Evolutionary conservation across 2,888 invertebrate genomes (phyloP).

Genomic region (Caenorhabditis panamensis): DNA sequence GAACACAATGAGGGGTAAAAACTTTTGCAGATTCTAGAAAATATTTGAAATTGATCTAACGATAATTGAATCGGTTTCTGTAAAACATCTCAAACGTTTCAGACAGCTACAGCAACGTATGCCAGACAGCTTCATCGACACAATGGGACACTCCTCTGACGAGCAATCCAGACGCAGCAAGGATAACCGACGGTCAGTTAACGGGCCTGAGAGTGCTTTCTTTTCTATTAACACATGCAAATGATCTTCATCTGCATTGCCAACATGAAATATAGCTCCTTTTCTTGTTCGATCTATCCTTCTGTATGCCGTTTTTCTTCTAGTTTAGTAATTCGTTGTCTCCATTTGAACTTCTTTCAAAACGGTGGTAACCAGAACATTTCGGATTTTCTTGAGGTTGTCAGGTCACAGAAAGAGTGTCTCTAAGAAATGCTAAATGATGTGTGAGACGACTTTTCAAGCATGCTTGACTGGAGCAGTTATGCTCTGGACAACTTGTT

Average conservation of each 20-base stretch:
- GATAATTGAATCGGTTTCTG: background rate
- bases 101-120: conserved; percentile 57
- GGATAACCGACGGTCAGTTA: conserved; percentile 58
- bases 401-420: conserved; percentile 13
- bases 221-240: conserved; percentile 55
- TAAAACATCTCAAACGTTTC: conserved; percentile 15
- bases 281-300: conserved; percentile 6
- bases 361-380: too few species aligned
- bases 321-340: too few species aligned
- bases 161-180: conserved; percentile 30
- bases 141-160: conserved; percentile 60
- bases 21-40: background rate
- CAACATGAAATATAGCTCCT: conserved; percentile 18
- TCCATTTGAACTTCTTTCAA: too few species aligned
- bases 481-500: conserved; percentile 44
- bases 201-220: conserved; percentile 15
- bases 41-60: background rate
- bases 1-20: background rate
- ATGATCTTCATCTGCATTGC: conserved; percentile 24
- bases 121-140: conserved; percentile 47
- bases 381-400: background rate
- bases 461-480: conserved; percentile 62
- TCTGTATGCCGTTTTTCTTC: background rate
- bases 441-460: conserved; percentile 61
- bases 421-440: conserved; percentile 60